Evolutionary conservation across 1,140 invertebrate genomes (phyloP).

Genomic region (Zaprionus nigranus): DNA sequence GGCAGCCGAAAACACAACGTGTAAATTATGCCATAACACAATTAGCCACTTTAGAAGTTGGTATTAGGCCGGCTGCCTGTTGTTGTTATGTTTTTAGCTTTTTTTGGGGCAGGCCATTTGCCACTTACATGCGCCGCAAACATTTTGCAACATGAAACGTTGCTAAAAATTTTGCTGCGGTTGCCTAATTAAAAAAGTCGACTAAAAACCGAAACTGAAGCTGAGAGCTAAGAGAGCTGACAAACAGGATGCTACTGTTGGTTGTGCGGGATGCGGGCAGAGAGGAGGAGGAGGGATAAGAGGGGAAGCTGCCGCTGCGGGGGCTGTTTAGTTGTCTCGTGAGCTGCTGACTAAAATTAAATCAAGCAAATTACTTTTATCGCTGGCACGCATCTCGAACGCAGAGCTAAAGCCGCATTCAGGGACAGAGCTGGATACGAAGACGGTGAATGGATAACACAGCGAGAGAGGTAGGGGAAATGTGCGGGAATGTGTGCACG

Average conservation of each 20-base stretch:
- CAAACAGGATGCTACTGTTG: conserved; percentile 73
- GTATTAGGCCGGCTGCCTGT: conserved; percentile 56
- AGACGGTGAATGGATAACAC: conserved; percentile 3
- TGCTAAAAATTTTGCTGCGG: conserved; percentile 71
- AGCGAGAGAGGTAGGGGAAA: not conserved
- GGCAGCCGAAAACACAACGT: conserved; percentile 79
- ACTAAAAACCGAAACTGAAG: conserved; percentile 39
- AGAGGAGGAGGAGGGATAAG: not conserved
- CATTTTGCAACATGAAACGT: conserved; percentile 80
- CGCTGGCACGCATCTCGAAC: conserved; percentile 81
- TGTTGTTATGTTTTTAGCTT: conserved; percentile 14
- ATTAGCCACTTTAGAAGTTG: conserved; percentile 80
- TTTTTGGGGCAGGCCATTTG: conserved; percentile 60
- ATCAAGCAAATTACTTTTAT: conserved; percentile 83
- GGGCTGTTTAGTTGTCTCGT: conserved; percentile 63
- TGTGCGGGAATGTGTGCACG: not conserved
- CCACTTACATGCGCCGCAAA: conserved; percentile 72
- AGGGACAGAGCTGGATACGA: conserved; percentile 47
- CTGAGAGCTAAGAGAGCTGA: conserved; percentile 33
- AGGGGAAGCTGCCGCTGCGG: conserved; percentile 28
- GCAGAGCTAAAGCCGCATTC: conserved; percentile 70
- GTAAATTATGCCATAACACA: conserved; percentile 82
- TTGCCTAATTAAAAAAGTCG: conserved; percentile 75
- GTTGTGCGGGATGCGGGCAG: conserved; percentile 1
- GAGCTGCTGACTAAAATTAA: conserved; percentile 82